Base-by-base conservation (phyloP, 2,797 vertebrate genomes). In the Sebastes trivittatus region DNA sequence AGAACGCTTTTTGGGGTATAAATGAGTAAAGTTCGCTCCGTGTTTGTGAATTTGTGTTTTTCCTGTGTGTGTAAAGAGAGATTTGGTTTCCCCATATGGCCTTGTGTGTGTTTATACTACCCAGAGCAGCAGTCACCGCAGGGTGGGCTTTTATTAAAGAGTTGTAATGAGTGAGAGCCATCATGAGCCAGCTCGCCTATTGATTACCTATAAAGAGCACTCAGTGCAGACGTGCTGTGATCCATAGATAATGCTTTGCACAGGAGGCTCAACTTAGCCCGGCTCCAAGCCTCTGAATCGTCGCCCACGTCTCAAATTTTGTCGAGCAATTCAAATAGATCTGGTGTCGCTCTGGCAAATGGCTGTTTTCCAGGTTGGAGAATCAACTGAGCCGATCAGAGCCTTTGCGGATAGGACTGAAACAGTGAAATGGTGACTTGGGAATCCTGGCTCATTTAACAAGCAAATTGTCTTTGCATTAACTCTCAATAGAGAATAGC, bases 91-190 rank as follows among this genome's bases (percentile, higher is more conserved):
- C 83, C 76, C 74, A 76, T 86, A 74, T 79, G 75, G 54, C 23
- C 70, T n/a, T 64, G 73, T 64, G 73, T 77, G 86, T 80, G 84
- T 85, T 84, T 86, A 76, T 83, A 72, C 85, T 79, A 62, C 79
- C 69, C 78, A 85, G 75, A 84, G 81, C 84, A 87, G 83, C 83
- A 88, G 78, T 92, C 86, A 90, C 92, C 72, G 85, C 90, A 87
- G 93, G 92, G 86, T 93, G 88, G 90, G 88, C 90, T 94, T 93
- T 94, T 95, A 95, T 95, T 94, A 94, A 95, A 94, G 94, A 92
- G 90, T 91, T 91, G 90, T 94, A 95, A 95, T 94, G 94, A 94
- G 92, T 93, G 92, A 89, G 92, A 90, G 88, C 89, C 92, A 94
- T 94, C 93, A 92, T 85, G 88, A 93, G 90, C 89, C 92, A 88